Percentiles rank a stretch among this genome's conserved stretches.
Evolutionary conservation across 2,888 invertebrate genomes (phyloP).

Genomic region (Ophion costatus): DNA sequence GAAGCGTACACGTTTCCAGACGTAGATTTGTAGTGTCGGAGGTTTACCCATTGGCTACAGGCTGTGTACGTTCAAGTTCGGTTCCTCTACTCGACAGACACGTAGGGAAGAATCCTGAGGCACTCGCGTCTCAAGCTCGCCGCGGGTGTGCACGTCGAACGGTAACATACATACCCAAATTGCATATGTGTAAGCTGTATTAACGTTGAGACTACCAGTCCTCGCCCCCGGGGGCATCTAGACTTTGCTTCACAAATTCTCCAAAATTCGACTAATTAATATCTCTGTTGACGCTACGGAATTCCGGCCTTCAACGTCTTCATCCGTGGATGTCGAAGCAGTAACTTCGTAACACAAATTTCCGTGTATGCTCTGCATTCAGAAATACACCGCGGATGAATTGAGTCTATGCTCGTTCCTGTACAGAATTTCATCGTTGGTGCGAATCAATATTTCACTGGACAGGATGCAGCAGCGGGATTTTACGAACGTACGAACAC

Average conservation of each 20-base stretch:
- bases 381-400: not conserved
- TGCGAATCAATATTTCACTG: slow-evolving; percentile 53
- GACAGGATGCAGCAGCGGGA: slow-evolving; percentile 23
- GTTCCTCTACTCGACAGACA: slow-evolving; percentile 47
- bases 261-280: slow-evolving; percentile 78
- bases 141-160: not conserved
- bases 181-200: slow-evolving; percentile 44
- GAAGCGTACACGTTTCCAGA: slow-evolving; percentile 29
- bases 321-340: not conserved
- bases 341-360: not conserved
- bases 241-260: slow-evolving; percentile 63
- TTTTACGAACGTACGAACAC: slow-evolving; percentile 17
- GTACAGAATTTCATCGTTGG: not conserved
- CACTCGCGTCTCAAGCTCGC: slow-evolving; percentile 36
- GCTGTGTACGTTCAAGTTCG: slow-evolving; percentile 39
- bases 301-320: slow-evolving; percentile 51
- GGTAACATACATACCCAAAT: not conserved
- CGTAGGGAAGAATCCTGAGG: slow-evolving; percentile 63
- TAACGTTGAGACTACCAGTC: slow-evolving; percentile 37
- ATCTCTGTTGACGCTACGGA: slow-evolving; percentile 78
- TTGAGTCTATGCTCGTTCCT: too few species aligned
- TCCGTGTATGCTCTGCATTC: not conserved
- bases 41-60: slow-evolving; percentile 47
- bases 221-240: slow-evolving; percentile 46
- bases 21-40: slow-evolving; percentile 52